Evolutionary conservation across 2,113 vertebrate genomes (phyloP), one percentile per base, ranked within the genome.

Genomic region (Nansenia antarctica): DNA sequence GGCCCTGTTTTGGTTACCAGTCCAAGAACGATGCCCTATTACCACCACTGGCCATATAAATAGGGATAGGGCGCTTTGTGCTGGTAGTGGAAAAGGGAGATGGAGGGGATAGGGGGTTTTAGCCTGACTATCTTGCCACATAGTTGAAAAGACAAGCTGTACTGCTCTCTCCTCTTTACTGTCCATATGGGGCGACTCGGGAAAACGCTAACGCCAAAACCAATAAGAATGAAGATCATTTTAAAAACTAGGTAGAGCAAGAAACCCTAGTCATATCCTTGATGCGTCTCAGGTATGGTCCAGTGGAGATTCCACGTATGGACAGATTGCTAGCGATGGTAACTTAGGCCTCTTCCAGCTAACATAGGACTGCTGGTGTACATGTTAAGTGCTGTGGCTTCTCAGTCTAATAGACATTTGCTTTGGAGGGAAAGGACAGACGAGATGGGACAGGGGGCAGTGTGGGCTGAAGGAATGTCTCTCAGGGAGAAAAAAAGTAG

Each of bases 401-500:
- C 29, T 30, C 27, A 58, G 55, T 58, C 55, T 58, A 14, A 32
- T 27, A 31, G 55, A 61, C 65, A 68, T 60, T 77, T 75, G 72
- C 62, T 78, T 81, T 61, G 62, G 32, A 37, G 9, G 31, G 18
- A 39, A 39, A 12, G 61, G 47, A 63, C 31, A 52, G 52, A 37
- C 47, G 62, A 35, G 60, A 42, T 45, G 73, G 58, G 76, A 45
- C 35, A 67, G 78, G 73, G 58, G 77, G 73, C 76, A 76, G 76
- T 77, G 84, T 76, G 27, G 86, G 75, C 70, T 82, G 63, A 71
- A 81, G 90, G 88, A 92, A 91, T 91, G 92, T 90, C 85, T 70
- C 58, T 72, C 77, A 83, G 81, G 58, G 59, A 74, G 45, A 42
- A 71, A 47, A 58, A 39, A 78, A 79, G 70, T 73, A 74, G 70